Base-by-base conservation (phyloP, 2,113 vertebrate genomes). In the Eptesicus fuscus region DNA sequence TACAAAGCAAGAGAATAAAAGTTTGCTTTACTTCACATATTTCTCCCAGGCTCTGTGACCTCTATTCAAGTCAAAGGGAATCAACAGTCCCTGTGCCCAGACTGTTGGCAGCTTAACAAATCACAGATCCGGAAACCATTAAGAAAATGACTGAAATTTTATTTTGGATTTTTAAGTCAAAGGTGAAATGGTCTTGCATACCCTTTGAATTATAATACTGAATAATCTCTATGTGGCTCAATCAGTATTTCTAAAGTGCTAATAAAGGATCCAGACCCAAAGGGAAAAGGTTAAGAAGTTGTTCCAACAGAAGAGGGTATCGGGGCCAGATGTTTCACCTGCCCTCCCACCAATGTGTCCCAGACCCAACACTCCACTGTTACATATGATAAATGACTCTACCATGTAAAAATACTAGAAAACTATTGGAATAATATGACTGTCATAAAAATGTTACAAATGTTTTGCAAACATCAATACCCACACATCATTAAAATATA, bases 21-120 rank as follows among this genome's bases (percentile, higher is more conserved):
- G 49, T 70, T 86, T 12, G 3, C 9, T 93, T 80, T 37, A 61
- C 32, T 61, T 94, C 69, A 40, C 53, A 67, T 74, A 59, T 37
- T 77, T 88, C 61, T 40, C 79, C 76, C 69, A 93, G 32, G 69
- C 51, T 93, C 82, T 93, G 28, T 78, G 37, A 90, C 74, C 42
- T 49, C 51, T 65, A n/a, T 47, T 47, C 37, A 71, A 71, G 23
- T 37, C 42, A 47, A 83, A 65, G 44, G 87, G 76, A 74, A 67
- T 88, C 44, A 96, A 85, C 14, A 70, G 30, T 56, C 35, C 3
- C 40, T 37, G 23, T 35, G 42, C 44, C 25, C 32, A 30, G 30
- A 70, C 25, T 30, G 22, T 37, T 87, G 61, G 83, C 3, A 28
- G n/a, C 90, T 20, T 61, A 59, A 88, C 13, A 91, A 59, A 88